These are phyloP conservation scores for Acronicta aceris DNA, from an alignment of 2,888 invertebrate genomes.

Conservation along the genomic window DNA sequence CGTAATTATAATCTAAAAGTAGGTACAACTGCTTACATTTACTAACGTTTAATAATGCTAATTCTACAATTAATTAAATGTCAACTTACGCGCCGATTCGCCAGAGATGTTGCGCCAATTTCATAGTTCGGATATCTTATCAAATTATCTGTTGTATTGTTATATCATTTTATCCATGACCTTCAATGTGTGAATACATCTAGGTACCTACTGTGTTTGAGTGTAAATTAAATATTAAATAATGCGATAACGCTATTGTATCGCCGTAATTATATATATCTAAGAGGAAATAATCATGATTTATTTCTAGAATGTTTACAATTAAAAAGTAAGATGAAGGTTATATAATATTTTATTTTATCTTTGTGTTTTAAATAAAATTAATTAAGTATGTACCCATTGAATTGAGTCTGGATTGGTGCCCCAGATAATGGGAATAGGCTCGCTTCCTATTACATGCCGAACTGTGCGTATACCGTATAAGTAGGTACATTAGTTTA, in stretches of 20 bases:
- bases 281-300: neutral
- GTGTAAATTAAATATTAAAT: neutral
- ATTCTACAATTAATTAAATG: neutral
- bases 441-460: too few species aligned
- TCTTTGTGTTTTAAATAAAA: too few species aligned
- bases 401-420: too few species aligned
- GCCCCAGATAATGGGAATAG: too few species aligned
- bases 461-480: too few species aligned
- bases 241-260: neutral
- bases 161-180: slow-evolving; percentile 1
- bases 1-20: too few species aligned
- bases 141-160: slow-evolving; percentile 23
- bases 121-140: slow-evolving; percentile 39
- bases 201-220: slow-evolving; percentile 13
- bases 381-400: too few species aligned
- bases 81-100: slow-evolving; percentile 36
- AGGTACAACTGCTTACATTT: too few species aligned
- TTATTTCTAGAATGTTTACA: neutral
- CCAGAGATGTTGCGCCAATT: slow-evolving; percentile 15
- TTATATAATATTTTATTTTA: too few species aligned
- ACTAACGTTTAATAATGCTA: too few species aligned
- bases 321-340: too few species aligned
- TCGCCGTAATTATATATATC: neutral
- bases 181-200: slow-evolving; percentile 13
- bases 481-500: too few species aligned